A percentile compares a stretch with the other conserved stretches of the same genome.
Conservation (phyloP, 2,888 invertebrate genomes). For the Andrena minutula region DNA sequence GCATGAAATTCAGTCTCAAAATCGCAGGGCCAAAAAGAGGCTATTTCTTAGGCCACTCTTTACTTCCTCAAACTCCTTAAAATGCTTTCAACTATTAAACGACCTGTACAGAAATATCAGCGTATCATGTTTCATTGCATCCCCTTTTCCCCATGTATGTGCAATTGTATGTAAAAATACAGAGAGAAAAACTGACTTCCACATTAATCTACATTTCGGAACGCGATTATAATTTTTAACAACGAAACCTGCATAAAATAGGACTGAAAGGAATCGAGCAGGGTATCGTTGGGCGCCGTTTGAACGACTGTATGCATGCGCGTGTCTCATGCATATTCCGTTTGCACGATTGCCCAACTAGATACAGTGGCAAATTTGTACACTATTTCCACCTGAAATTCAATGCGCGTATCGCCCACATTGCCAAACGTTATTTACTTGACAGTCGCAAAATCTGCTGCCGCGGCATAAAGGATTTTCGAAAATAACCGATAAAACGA, state of each 20-base stretch:
- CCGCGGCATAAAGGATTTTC: background rate
- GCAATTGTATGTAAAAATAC: background rate
- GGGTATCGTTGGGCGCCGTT: background rate
- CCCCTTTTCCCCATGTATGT: background rate
- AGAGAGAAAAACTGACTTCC: background rate
- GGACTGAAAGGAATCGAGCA: background rate
- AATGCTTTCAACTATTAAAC: background rate
- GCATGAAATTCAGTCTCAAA: too few relatives aligned
- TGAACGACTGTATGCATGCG: background rate
- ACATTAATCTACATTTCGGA: background rate
- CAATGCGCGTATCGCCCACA: background rate
- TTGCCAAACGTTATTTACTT: background rate
- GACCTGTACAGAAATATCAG: background rate
- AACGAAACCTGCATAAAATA: background rate
- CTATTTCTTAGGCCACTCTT: too few relatives aligned
- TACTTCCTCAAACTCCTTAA: background rate
- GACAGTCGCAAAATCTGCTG: background rate
- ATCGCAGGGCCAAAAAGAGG: too few relatives aligned
- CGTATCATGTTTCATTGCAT: background rate
- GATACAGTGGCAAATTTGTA: background rate
- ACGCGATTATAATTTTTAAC: background rate
- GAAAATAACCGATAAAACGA: conserved; percentile 25
- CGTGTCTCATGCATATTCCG: background rate
- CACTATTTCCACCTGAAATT: background rate
- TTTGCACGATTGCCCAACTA: background rate